Evolutionary conservation across 2,113 vertebrate species (phyloP), one percentile per base, ranked within the genome.

Genomic region (Nibea albiflora): DNA sequence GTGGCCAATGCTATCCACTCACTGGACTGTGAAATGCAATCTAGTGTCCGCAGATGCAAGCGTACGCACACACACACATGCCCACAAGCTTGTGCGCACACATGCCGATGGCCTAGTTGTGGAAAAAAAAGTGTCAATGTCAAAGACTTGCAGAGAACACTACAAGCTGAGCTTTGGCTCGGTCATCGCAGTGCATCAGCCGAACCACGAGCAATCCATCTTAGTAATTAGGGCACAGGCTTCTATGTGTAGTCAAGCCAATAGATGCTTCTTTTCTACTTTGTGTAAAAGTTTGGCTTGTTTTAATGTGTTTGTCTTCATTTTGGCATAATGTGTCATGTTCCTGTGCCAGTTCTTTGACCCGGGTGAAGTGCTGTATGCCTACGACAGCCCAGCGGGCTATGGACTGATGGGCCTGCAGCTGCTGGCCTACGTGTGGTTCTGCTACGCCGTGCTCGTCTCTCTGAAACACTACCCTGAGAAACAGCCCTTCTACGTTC

Each of bases 371-470:
- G 97, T 98, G 75, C 94, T 98, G 46, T 98, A 98, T 61, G 96
- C 95, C 0, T 98, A 97, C 11, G 97, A 98, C 92, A 98, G 97
- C 46, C 97, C 96, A 0, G 97, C 96, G 0, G 97, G 97, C 46
- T 97, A 98, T 0, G 97, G 97, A 19, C 94, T 98, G 85, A 97
- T 98, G 84, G 94, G 95, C 17, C 94, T 98, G 77, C 97, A 97
- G 95, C 95, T 97, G 82, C 93, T 97, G 14, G 97, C 97, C 22
- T 98, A 97, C 9, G 96, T 97, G 83, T 98, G 97, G 97, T 98
- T 98, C 94, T 96, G 96, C 93, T 97, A 97, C 0, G 97, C 97
- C 0, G 96, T 98, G 53, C 94, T 97, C 50, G 89, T 97, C 88
- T 97, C 97, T 0, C 95, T 97, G 79, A 97, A 97, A 67, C 97